Evolutionary conservation across 2,113 vertebrate genomes (phyloP), one percentile per base, ranked within the genome.

Genomic region (Kryptolebias marmoratus): DNA sequence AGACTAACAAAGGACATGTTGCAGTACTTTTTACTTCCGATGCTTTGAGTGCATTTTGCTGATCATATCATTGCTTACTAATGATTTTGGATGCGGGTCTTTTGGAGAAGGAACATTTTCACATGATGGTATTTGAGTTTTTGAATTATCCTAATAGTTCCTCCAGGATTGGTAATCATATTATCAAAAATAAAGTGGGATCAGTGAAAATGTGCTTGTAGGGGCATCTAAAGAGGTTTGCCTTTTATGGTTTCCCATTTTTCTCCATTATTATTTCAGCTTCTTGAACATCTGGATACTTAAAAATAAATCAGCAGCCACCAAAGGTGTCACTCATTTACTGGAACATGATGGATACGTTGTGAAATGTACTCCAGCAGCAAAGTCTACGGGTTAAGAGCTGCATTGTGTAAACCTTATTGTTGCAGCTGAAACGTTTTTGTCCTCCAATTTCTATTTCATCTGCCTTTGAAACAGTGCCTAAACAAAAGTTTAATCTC

Each of bases 321-420:
- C 39, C 5, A 1, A 32, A 68, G 63, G 44, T 0, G 0, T 5
- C 28, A 2, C 2, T 64, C 22, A 57, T 60, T 67, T n/a, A 42
- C 4, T 0, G 42, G 36, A 50, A 14, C 12, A 8, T 31, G 15
- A 70, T 15, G 10, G 50, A 72, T 7, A 1, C 11, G 64, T 82
- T 75, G 52, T 30, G 52, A 78, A 82, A 73, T 71, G 18, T 60
- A 61, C 52, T 59, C n/a, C 8, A 18, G 18, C 16, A 31, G 31
- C 11, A 11, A 32, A 30, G 54, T 16, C 11, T 47, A 3, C 1
- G 10, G 61, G 49, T 1, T 61, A 52, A 54, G 22, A 63, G 36
- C 6, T 56, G 60, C 6, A n/a, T 22, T 6, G 10, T 73, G 3
- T 58, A 64, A 73, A 65, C 50, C 18, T 16, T 13, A n/a, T 7